Base-by-base conservation (phyloP, 2,797 vertebrate species). In the Podarcis siculus region DNA sequence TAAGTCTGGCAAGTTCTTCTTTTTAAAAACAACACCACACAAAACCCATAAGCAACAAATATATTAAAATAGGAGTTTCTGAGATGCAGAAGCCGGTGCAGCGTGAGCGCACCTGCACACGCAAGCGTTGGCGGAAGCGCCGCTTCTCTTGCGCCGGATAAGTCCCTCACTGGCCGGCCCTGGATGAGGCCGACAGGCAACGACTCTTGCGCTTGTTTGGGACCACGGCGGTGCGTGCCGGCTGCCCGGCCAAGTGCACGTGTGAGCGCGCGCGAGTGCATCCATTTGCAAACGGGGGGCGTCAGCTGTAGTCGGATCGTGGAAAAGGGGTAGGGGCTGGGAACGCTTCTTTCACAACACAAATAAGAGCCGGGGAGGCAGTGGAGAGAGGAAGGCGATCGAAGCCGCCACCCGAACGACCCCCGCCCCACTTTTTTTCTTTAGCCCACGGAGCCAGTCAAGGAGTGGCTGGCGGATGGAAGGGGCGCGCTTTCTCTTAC, bases 71-170 rank as follows among this genome's bases (percentile, higher is more conserved):
- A 55, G 13, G 49, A 55, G 49, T 55, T 55, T 55, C 55, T 55
- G 86, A 92, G 92, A 95, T 90, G 92, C 94, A 93, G 89, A 78
- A 91, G 85, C 85, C 17, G 67, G 85, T 88, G 89, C 69, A 88
- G 89, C 86, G 73, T n/a, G 58, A 8, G 66, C 7, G 64, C 17
- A 64, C 25, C 25, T 39, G 69, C n/a, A 21, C 64, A 8, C 3
- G 25, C 23, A 3, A 72, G 42, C 30, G 8, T 72, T 9, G 35
- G 58, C 58, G 21, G 0, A 55, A 37, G 78, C 12, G 25, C 69
- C 30, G 67, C 42, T 45, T 35, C 89, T 17, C 85, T 30, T 73
- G 61, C 49, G 85, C 17, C 2, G 61, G 2, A 0, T 49, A 66
- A 12, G 61, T 30, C 49, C n/a, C 32, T 64, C 61, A 23, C 55